These are phyloP conservation scores for Paralichthys olivaceus DNA, from an alignment of 2,113 vertebrate species.

Conservation along the genomic window DNA sequence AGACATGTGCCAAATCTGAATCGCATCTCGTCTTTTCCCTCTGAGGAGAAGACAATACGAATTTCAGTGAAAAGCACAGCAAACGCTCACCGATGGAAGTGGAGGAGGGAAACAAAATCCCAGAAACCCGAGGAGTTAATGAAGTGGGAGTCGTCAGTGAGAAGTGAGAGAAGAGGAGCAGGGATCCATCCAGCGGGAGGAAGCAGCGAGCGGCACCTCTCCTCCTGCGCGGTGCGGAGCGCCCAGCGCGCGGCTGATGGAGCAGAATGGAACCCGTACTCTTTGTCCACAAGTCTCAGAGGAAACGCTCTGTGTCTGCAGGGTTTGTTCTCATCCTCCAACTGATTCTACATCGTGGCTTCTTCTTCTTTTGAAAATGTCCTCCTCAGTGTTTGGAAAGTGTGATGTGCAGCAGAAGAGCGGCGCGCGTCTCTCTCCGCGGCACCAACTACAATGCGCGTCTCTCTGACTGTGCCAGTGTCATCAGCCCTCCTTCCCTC, in stretches of 20 bases:
- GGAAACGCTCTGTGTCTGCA: neutral
- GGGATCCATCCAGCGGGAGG: constrained; percentile 49
- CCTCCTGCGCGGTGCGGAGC: constrained; percentile 39
- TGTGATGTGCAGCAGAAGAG: constrained; percentile 48
- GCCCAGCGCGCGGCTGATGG: constrained; percentile 6
- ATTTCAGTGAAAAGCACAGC: neutral
- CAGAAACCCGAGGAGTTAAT: constrained; percentile 23
- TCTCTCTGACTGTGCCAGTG: constrained; percentile 48
- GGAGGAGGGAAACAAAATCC: constrained; percentile 26
- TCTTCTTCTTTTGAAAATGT: neutral
- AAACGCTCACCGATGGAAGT: constrained; percentile 57
- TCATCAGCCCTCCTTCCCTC: constrained; percentile 61
- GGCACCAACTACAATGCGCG: constrained; percentile 55
- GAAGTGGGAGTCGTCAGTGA: constrained; percentile 19
- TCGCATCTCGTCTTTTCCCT: neutral
- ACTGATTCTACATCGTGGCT: constrained; percentile 64
- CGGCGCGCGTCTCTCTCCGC: constrained; percentile 28
- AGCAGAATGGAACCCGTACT: neutral
- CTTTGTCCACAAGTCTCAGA: neutral
- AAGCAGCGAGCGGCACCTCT: constrained; percentile 45
- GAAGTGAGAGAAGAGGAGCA: constrained; percentile 12
- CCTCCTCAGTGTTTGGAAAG: constrained; percentile 49
- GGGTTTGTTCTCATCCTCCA: neutral
- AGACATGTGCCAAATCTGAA: neutral
- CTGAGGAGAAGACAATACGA: neutral